These are phyloP conservation scores for Quadroppia sp. DNA, from an alignment of 2,888 invertebrate genomes.

Conservation along the genomic window DNA sequence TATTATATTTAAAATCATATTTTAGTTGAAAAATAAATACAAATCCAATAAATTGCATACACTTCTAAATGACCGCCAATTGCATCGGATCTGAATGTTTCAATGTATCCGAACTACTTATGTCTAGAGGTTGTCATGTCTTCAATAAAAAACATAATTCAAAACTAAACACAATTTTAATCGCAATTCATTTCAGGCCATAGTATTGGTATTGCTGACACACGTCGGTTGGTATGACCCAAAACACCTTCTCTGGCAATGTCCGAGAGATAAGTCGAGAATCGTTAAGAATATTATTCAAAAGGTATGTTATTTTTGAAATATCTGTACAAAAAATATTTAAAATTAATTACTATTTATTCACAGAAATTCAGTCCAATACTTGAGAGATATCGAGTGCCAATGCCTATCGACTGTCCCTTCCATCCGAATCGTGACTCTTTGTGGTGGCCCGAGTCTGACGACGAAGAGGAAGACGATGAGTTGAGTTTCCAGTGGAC, in stretches of 20 bases:
- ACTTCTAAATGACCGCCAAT: neutral
- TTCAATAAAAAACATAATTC: neutral
- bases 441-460: conserved; percentile 57
- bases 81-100: neutral
- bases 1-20: no score
- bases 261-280: conserved; percentile 63
- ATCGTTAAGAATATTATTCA: conserved; percentile 80
- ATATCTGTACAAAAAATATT: no score
- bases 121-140: conserved; percentile 14
- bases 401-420: conserved; percentile 80
- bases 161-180: neutral
- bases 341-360: no score
- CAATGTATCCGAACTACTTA: conserved; percentile 27
- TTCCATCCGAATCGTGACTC: conserved; percentile 82
- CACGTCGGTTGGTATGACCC: conserved; percentile 36
- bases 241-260: conserved; percentile 38
- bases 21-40: no score
- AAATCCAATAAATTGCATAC: no score
- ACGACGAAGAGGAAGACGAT: conserved; percentile 79
- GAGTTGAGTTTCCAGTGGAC: conserved; percentile 83
- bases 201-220: conserved; percentile 14
- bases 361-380: conserved; percentile 78
- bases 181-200: neutral
- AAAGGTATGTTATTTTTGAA: conserved; percentile 57
- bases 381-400: conserved; percentile 79